These are phyloP conservation scores for Nipponacmea schrenckii DNA, from an alignment of 2,888 invertebrate genomes.

Conservation along the genomic window DNA sequence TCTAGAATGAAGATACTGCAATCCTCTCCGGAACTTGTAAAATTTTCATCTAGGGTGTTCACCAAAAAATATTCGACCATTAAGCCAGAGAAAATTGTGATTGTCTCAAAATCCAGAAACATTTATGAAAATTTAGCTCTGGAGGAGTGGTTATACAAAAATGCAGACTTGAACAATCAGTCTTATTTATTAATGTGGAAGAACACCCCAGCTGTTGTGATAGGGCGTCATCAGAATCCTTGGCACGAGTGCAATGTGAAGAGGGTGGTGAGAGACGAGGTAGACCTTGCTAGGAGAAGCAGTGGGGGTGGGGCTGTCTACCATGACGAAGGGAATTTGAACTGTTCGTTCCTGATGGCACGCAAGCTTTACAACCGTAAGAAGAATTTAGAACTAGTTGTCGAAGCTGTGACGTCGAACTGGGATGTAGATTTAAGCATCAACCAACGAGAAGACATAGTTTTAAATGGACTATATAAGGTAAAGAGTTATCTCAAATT, in stretches of 20 bases:
- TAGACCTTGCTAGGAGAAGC: slow-evolving; percentile 86
- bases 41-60: no score
- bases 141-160: slow-evolving; percentile 94
- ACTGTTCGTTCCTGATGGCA: slow-evolving; percentile 87
- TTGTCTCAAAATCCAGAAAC: slow-evolving; percentile 86
- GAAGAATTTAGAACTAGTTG: slow-evolving; percentile 88
- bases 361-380: slow-evolving; percentile 85
- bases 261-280: slow-evolving; percentile 75
- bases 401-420: slow-evolving; percentile 82
- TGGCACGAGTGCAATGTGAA: slow-evolving; percentile 90
- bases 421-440: slow-evolving; percentile 83
- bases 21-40: no score
- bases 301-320: slow-evolving; percentile 97
- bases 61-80: not conserved
- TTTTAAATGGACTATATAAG: slow-evolving; percentile 75
- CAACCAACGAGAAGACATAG: slow-evolving; percentile 86
- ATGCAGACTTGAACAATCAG: slow-evolving; percentile 84
- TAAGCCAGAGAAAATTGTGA: slow-evolving; percentile 26
- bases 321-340: slow-evolving; percentile 83
- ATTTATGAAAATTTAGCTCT: slow-evolving; percentile 93
- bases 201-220: slow-evolving; percentile 92
- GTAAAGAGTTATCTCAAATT: slow-evolving; percentile 43
- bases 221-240: slow-evolving; percentile 97
- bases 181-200: slow-evolving; percentile 88
- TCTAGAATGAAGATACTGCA: no score